Base-by-base conservation (phyloP, 2,113 vertebrate genomes). In the Typhlomys cinereus region DNA sequence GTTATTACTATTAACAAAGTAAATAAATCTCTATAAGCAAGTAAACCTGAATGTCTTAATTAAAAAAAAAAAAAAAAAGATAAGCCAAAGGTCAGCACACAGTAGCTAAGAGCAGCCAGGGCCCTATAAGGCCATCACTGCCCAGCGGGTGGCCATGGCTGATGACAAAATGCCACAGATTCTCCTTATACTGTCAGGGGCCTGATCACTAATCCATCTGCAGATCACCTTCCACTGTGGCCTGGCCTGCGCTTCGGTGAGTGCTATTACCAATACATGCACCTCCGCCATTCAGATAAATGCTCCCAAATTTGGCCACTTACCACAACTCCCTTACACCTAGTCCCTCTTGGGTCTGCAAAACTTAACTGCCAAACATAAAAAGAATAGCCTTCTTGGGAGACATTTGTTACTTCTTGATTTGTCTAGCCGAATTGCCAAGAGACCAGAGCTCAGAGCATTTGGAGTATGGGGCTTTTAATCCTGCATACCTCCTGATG, bases 301-400 rank as follows among this genome's bases (percentile, higher is more conserved):
- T 92, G 74, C 78, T 89, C 67, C 71, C 7, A 34, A 64, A 92
- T 95, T 80, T 96, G 96, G 92, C 95, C 92, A 91, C 85, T 95
- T 96, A 89, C 94, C 94, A 96, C 83, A 92, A 84, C 89, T 92
- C 86, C 96, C 86, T 88, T 76, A 83, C 2, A 92, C 74, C 87
- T 71, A 76, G 46, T 67, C 83, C 69, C 96, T 93, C 93, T 93
- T 91, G 95, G 92, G 93, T 92, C 95, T 94, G 95, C 87, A 93
- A 90, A 96, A 91, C 81, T 87, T 96, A 94, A 95, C 96, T 96
- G 96, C 76, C 94, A 96, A 90, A 87, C 83, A 81, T 96, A 93
- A 96, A 96, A 97, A 75, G 71, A 96, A 97, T 79, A 76, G 84
- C 62, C 76, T 96, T 96, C 96, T 92, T 94, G 96, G 95, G 95